These are phyloP conservation scores for Papilio polyxenes DNA, from an alignment of 1,140 invertebrate species.

Conservation along the genomic window DNA sequence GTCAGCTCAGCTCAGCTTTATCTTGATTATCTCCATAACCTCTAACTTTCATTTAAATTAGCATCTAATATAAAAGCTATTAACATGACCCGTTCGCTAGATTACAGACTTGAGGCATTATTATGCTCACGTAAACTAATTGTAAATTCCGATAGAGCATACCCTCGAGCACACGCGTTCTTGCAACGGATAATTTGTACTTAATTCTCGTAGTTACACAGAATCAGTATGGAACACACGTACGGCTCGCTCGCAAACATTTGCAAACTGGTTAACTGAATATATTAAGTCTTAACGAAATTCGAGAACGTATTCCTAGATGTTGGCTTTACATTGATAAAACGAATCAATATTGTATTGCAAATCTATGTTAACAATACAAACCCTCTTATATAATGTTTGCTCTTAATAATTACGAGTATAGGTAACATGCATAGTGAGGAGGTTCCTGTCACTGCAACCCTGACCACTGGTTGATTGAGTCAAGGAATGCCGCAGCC, in stretches of 20 bases:
- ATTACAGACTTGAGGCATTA: slow-evolving; percentile 15
- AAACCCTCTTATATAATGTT: too few relatives aligned
- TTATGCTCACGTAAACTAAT: slow-evolving; percentile 33
- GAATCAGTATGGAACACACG: slow-evolving; percentile 30
- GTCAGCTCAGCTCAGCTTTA: too few relatives aligned
- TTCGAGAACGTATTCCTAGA: slow-evolving; percentile 12
- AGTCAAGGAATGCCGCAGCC: too few relatives aligned
- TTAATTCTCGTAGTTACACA: slow-evolving; percentile 34
- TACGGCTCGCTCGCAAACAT: slow-evolving; percentile 27
- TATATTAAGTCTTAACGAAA: slow-evolving; percentile 28
- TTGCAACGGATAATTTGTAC: slow-evolving; percentile 33
- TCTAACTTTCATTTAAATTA: slow-evolving; percentile 10
- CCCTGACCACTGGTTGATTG: too few relatives aligned
- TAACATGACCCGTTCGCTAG: not conserved
- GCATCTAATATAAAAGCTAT: slow-evolving; percentile 27
- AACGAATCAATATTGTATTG: too few relatives aligned
- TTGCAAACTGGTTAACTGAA: slow-evolving; percentile 32
- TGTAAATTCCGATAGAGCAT: slow-evolving; percentile 19
- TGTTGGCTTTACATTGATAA: not conserved
- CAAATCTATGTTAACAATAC: too few relatives aligned
- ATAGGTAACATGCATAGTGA: too few relatives aligned
- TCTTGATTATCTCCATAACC: not conserved
- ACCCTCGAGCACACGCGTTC: slow-evolving; percentile 19
- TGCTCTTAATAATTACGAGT: too few relatives aligned
- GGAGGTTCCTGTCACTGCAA: too few relatives aligned